These are phyloP conservation scores for Ptiloglossa arizonensis DNA, from an alignment of 1,140 invertebrate genomes.

Conservation along the genomic window DNA sequence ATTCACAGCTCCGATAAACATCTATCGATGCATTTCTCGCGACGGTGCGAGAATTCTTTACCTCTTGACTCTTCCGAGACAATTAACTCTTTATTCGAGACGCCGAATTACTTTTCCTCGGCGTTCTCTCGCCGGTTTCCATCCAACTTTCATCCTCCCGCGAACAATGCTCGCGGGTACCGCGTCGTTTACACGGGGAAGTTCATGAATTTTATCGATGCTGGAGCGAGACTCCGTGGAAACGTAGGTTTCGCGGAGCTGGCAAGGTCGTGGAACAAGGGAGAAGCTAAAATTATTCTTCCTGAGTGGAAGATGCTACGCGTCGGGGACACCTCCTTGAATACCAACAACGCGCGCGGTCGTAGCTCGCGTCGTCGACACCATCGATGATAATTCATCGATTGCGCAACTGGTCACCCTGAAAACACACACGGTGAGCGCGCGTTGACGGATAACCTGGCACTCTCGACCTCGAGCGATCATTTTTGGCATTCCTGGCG, in stretches of 20 bases:
- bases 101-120: neutral
- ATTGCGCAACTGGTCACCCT: slow-evolving; percentile 64
- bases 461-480: slow-evolving; percentile 36
- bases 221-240: neutral
- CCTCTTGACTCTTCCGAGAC: too few relatives aligned
- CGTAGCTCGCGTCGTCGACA: slow-evolving; percentile 5
- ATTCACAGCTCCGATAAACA: neutral
- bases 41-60: too few relatives aligned
- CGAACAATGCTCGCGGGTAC: too few relatives aligned
- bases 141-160: neutral
- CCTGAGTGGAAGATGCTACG: slow-evolving; percentile 5
- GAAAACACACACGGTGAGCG: slow-evolving; percentile 41
- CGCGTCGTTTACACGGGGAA: neutral
- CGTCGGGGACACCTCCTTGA: slow-evolving; percentile 15
- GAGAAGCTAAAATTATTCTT: slow-evolving; percentile 37
- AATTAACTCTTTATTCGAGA: neutral
- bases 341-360: slow-evolving; percentile 53
- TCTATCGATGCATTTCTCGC: too few relatives aligned
- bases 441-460: neutral
- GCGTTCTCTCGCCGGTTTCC: neutral
- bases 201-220: neutral
- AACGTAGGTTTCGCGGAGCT: slow-evolving; percentile 16
- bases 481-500: slow-evolving; percentile 30
- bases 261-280: slow-evolving; percentile 39
- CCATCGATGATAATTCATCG: slow-evolving; percentile 57